These are phyloP conservation scores for Helarctos malayanus DNA, from an alignment of 2,797 vertebrate genomes.

Conservation along the genomic window DNA sequence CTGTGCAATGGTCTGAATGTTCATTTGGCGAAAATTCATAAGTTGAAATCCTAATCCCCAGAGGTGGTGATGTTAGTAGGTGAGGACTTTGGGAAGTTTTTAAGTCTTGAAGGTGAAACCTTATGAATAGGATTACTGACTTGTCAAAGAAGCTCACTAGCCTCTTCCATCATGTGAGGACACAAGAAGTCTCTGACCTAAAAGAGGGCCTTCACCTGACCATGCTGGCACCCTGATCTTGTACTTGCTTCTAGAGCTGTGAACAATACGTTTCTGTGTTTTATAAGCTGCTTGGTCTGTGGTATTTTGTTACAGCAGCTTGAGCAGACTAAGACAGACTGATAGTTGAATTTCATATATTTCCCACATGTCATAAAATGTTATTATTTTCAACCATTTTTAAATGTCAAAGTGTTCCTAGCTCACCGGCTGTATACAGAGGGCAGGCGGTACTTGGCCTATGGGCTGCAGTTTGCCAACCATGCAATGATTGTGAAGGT, in stretches of 20 bases:
- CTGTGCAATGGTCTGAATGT: background rate
- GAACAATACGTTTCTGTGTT: background rate
- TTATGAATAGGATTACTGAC: background rate
- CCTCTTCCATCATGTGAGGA: background rate
- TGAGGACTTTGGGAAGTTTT: background rate
- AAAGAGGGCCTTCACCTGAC: background rate
- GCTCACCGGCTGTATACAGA: background rate
- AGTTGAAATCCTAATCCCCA: background rate
- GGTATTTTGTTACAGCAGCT: background rate
- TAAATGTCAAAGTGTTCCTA: background rate
- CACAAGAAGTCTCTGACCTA: background rate
- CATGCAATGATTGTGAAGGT: background rate
- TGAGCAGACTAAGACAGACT: background rate
- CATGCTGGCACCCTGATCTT: background rate
- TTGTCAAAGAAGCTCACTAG: background rate
- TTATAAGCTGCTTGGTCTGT: background rate
- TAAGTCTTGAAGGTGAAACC: background rate
- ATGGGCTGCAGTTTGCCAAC: background rate
- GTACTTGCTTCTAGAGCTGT: background rate
- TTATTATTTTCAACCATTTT: constrained; percentile 30
- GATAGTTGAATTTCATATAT: constrained; percentile 19
- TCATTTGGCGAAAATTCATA: background rate
- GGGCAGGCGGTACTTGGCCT: background rate
- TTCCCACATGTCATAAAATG: background rate
- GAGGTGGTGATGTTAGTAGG: background rate